Evolutionary conservation across 1,140 invertebrate genomes (phyloP), one percentile per base, ranked within the genome.

Genomic region (Drosophila aff.): DNA sequence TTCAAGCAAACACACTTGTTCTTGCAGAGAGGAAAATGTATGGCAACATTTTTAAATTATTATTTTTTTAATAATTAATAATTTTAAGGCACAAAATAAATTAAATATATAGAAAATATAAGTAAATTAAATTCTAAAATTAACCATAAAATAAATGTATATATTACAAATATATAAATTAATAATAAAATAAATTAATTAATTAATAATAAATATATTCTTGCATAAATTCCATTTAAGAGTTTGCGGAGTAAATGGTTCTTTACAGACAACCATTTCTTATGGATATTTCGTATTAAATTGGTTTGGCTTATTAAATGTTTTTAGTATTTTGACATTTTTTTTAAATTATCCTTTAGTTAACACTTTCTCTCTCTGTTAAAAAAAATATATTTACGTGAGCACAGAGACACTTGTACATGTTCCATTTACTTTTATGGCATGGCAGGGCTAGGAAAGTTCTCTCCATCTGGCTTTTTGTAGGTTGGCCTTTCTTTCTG

Each of bases 341-440:
- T 1, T 3, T 2, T 5, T 11, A 26, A 38, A 36, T 36, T 36
- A 11, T 4, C 10, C 33, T 40, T 13, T 9, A 26, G 0, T 2
- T 8, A 13, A 31, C 50, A 18, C 49, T 21, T 41, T 33, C 13
- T 28, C 36, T 65, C 23, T 65, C 23, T 33, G 26, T 26, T 38
- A 23, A 33, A 36, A 23, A 23, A 23, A 36, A 18, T 33, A 36
- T 63, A 50, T 49, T 64, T 62, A 36, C 58, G 41, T 60, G 65
- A 26, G 50, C 4, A 43, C 21, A 47, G 41, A 61, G 61, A 69
- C 62, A 86, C 53, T 58, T 61, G 53, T 75, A 62, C 43, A 80
- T 81, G 69, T 90, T 84, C 85, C 85, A 89, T 89, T 89, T 89
- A 73, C 78, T 89, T 89, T 89, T 89, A 89, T 90, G 85, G 85